Percentiles rank a stretch among this genome's conserved stretches.
Conservation (phyloP, 2,888 invertebrate species). For the Conistra vaccinii region DNA sequence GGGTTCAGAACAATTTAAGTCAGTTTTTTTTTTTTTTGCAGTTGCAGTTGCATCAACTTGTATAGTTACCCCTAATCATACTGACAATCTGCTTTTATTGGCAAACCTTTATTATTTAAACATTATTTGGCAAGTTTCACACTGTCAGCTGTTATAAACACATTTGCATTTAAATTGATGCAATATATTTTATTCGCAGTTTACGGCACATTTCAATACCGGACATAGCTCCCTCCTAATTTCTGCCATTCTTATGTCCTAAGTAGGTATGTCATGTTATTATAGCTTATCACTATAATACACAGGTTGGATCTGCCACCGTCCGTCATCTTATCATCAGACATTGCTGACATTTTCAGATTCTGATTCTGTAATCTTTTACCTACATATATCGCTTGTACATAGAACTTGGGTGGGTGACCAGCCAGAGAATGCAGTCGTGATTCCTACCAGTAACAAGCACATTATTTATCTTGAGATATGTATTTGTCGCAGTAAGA, state of each 20-base stretch:
- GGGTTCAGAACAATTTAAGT: not conserved
- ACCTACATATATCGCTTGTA: too few relatives aligned
- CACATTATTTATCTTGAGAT: not conserved
- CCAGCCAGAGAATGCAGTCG: not conserved
- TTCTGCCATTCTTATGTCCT: not conserved
- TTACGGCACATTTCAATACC: not conserved
- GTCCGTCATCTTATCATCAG: not conserved
- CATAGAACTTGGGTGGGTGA: not conserved
- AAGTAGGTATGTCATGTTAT: not conserved
- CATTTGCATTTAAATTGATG: constrained; percentile 1
- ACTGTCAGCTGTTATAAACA: not conserved
- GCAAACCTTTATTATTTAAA: not conserved
- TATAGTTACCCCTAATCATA: not conserved
- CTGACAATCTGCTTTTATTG: not conserved
- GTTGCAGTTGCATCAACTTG: not conserved
- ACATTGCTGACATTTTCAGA: not conserved
- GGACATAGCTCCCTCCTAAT: not conserved
- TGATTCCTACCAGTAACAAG: not conserved
- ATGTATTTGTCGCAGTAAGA: too few relatives aligned
- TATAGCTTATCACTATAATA: not conserved
- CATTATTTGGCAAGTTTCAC: not conserved
- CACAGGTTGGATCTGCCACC: not conserved
- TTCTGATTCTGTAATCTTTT: too few relatives aligned
- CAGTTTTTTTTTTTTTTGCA: too few relatives aligned
- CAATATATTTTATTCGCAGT: not conserved